Evolutionary conservation across 2,888 invertebrate genomes (phyloP).

Genomic region (Leucozona laternaria): DNA sequence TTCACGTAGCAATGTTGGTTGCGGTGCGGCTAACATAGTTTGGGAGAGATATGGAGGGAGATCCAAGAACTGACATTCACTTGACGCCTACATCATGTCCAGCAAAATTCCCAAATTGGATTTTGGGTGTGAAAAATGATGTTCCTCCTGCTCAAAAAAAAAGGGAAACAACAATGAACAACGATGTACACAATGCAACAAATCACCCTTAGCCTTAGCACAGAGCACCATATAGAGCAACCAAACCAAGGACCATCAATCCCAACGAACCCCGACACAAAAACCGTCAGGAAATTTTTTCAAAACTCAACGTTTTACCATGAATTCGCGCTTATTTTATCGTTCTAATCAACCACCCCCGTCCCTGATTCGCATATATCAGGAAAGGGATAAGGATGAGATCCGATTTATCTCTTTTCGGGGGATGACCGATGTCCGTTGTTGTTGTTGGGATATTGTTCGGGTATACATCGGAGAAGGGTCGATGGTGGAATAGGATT

Average conservation of each 20-base stretch:
- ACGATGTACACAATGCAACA: slow-evolving; percentile 62
- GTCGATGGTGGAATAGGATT: slow-evolving; percentile 59
- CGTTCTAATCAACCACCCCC: slow-evolving; percentile 71
- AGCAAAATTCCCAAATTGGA: slow-evolving; percentile 70
- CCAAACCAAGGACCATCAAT: slow-evolving; percentile 11
- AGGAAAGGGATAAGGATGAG: slow-evolving; percentile 47
- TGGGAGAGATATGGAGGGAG: slow-evolving; percentile 4
- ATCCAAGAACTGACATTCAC: slow-evolving; percentile 24
- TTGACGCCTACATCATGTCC: slow-evolving; percentile 70
- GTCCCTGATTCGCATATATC: not conserved
- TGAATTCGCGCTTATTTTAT: slow-evolving; percentile 73
- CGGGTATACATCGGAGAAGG: slow-evolving; percentile 1
- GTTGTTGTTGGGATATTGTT: slow-evolving; percentile 31
- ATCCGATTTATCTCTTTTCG: slow-evolving; percentile 72
- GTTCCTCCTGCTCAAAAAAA: slow-evolving; percentile 10
- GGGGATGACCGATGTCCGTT: slow-evolving; percentile 67
- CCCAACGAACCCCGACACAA: slow-evolving; percentile 9
- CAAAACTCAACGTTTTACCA: slow-evolving; percentile 73
- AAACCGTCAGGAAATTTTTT: slow-evolving; percentile 56
- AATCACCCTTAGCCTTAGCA: slow-evolving; percentile 53
- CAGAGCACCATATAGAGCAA: slow-evolving; percentile 7
- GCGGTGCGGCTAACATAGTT: slow-evolving; percentile 32
- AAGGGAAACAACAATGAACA: slow-evolving; percentile 17
- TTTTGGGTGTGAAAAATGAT: slow-evolving; percentile 73
- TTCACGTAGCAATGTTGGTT: slow-evolving; percentile 50